Base-by-base conservation (phyloP, 1,140 invertebrate genomes). In the Aethina tumida region DNA sequence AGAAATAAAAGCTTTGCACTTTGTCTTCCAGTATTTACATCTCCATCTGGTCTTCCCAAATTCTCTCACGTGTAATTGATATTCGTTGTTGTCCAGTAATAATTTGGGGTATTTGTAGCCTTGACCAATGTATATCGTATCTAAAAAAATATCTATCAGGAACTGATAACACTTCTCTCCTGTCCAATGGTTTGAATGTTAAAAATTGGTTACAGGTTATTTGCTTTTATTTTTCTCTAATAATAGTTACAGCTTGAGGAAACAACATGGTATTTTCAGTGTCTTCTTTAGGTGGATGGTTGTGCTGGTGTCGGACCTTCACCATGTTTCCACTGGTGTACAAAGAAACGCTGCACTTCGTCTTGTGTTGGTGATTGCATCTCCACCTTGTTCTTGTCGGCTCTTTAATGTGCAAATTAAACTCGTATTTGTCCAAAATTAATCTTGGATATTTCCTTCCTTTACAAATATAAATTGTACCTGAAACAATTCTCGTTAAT, bases 391-490 rank as follows among this genome's bases (percentile, higher is more conserved):
- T 45, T 37, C 38, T 35, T n/a, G 7, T 33, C 0, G 10, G 17
- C 14, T 36, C 35, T 39, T 50, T 50, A 27, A 43, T 49, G 16
- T 47, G 43, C n/a, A 51, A 33, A 7, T 38, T 24, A 34, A 37
- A 47, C 10, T 43, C 41, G 22, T 45, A 44, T 6, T 41, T 38
- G 18, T 52, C 40, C 5, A 52, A 24, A 9, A 52, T 30, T 6
- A 52, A 15, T 19, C 31, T 47, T 3, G 49, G 49, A 35, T 52
- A 40, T 29, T 52, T 52, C 5, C 34, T 19, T 4, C 38, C 49
- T 41, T 21, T 31, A 8, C 18, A 28, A 20, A 51, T 39, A 33
- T 51, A 48, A 17, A 51, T 36, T 5, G 36, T 16, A 28, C 43
- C 47, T 49, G 25, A 48, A 48, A 48, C n/a, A 37, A n/a, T n/a